phyloP scores from a whole-genome alignment of 2,888 invertebrate genomes.

The Caenorhabditis plicata region DNA sequence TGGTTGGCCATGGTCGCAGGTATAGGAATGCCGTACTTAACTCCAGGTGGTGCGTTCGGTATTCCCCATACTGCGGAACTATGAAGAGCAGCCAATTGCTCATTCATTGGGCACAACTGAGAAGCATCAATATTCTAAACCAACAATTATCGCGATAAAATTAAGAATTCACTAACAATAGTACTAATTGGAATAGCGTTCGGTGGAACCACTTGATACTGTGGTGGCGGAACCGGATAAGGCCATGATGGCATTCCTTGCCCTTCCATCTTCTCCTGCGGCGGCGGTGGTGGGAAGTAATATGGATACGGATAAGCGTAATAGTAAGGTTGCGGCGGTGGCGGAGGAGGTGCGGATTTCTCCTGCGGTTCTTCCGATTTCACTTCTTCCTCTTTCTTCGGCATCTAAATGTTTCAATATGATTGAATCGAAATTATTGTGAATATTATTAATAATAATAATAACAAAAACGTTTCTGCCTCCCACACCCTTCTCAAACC shows the following conservation, averaged over 20 bases:
- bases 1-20: slow-evolving; percentile 14
- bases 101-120: slow-evolving; percentile 25
- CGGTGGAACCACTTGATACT: slow-evolving; percentile 24
- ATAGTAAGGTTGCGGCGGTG: neutral
- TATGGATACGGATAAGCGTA: neutral
- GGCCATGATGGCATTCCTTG: neutral
- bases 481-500: too few relatives aligned
- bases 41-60: neutral
- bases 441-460: too few relatives aligned
- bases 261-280: neutral
- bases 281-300: neutral
- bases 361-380: neutral
- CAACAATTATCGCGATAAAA: neutral
- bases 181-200: slow-evolving; percentile 26
- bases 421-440: too few relatives aligned
- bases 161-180: slow-evolving; percentile 18
- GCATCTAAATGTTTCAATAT: neutral
- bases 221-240: slow-evolving; percentile 6
- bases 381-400: too few relatives aligned
- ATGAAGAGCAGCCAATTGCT: neutral
- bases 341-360: slow-evolving; percentile 1
- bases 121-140: slow-evolving; percentile 26
- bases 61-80: neutral
- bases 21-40: slow-evolving; percentile 26
- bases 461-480: too few relatives aligned